Evolutionary conservation across 2,888 invertebrate genomes (phyloP).

Genomic region (Melolontha melolontha): DNA sequence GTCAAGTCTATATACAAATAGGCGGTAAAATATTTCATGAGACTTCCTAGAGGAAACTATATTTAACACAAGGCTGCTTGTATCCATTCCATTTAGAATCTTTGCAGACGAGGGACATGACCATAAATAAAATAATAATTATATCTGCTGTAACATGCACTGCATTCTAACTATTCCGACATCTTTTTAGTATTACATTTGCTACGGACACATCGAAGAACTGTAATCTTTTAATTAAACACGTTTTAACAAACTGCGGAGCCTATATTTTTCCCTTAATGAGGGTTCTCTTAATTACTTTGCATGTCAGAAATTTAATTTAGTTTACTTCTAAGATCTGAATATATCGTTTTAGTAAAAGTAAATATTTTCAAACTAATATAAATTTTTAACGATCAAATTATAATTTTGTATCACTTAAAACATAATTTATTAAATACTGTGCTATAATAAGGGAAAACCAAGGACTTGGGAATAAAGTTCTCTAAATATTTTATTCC

Average conservation of each 20-base stretch:
- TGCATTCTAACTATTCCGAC: background rate
- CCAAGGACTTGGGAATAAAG: no score
- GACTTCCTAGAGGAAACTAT: constrained; percentile 9
- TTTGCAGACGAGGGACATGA: background rate
- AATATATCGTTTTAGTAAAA: no score
- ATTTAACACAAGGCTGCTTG: constrained; percentile 14
- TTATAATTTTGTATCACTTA: no score
- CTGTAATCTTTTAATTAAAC: background rate
- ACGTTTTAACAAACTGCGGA: background rate
- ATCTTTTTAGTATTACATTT: background rate
- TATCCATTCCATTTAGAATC: constrained; percentile 15
- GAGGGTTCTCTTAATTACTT: no score
- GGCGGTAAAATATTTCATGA: background rate
- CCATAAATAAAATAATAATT: constrained; percentile 20
- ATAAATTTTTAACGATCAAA: no score
- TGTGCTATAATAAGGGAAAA: no score
- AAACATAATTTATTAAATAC: no score
- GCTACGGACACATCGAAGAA: background rate
- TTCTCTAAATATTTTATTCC: no score
- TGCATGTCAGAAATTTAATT: no score
- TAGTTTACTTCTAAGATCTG: no score
- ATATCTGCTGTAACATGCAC: background rate
- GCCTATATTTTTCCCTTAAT: no score
- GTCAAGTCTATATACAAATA: constrained; percentile 1
- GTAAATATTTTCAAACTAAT: no score